Conservation (phyloP, 2,888 invertebrate genomes). For the Pardosa pseudoannulata region DNA sequence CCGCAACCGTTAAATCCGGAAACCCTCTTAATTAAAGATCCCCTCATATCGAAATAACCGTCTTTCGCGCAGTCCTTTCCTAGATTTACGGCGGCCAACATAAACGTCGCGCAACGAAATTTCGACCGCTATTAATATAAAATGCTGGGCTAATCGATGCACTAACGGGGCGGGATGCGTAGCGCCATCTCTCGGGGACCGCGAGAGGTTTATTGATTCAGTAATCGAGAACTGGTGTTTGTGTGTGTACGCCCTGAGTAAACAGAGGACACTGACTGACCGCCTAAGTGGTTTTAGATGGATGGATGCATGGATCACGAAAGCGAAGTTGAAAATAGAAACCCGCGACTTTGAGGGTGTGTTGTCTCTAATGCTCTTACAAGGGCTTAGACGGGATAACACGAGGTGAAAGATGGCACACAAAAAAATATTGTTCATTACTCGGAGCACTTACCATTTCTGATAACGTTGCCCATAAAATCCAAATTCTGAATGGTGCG, state of each 20-base stretch:
- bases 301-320: not conserved
- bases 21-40: slow-evolving; percentile 12
- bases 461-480: too few relatives aligned
- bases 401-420: too few relatives aligned
- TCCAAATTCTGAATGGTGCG: too few relatives aligned
- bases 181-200: slow-evolving; percentile 36
- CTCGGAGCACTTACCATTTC: too few relatives aligned
- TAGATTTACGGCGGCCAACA: slow-evolving; percentile 10
- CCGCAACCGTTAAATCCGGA: slow-evolving; percentile 9
- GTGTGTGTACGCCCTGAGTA: slow-evolving; percentile 28
- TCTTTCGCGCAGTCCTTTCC: not conserved
- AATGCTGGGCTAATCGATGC: slow-evolving; percentile 34
- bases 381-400: too few relatives aligned
- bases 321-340: not conserved
- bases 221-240: slow-evolving; percentile 12
- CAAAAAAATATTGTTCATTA: too few relatives aligned
- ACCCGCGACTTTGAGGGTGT: too few relatives aligned
- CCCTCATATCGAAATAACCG: slow-evolving; percentile 19
- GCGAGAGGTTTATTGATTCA: slow-evolving; percentile 16
- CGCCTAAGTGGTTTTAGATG: slow-evolving; percentile 43
- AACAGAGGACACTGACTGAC: slow-evolving; percentile 23
- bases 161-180: not conserved
- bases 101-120: slow-evolving; percentile 7
- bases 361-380: too few relatives aligned
- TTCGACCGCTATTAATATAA: slow-evolving; percentile 21